Percentiles rank a stretch among this genome's conserved stretches.
Conservation (phyloP, 2,888 invertebrate genomes). For the Pheosia gnoma region DNA sequence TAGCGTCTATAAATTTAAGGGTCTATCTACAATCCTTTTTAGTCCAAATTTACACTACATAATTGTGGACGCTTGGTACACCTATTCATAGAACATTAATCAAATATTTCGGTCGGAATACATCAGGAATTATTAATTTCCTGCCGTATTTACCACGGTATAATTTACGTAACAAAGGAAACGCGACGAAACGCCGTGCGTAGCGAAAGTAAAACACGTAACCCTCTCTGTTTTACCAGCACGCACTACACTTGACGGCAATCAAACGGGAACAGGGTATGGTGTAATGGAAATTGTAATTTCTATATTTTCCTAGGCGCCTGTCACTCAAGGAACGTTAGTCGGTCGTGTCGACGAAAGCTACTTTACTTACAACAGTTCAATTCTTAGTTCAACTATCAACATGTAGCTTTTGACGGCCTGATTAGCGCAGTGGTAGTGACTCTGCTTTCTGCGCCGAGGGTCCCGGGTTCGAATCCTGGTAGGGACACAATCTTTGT, state of each 20-base stretch:
- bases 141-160: constrained; percentile 44
- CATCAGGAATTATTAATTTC: constrained; percentile 52
- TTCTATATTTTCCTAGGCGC: constrained; percentile 21
- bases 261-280: constrained; percentile 38
- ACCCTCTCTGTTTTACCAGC: constrained; percentile 52
- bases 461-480: too few relatives aligned
- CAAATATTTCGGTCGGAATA: constrained; percentile 4
- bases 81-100: not conserved
- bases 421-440: too few relatives aligned
- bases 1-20: too few relatives aligned
- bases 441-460: too few relatives aligned
- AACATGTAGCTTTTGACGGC: too few relatives aligned
- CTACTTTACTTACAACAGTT: not conserved
- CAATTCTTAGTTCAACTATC: too few relatives aligned
- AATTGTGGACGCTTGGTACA: not conserved
- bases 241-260: constrained; percentile 50
- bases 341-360: not conserved
- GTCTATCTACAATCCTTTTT: too few relatives aligned
- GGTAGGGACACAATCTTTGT: too few relatives aligned
- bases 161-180: constrained; percentile 55
- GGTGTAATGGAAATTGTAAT: constrained; percentile 31
- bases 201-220: constrained; percentile 45
- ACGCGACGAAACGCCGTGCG: constrained; percentile 42
- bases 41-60: not conserved
- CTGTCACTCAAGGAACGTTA: not conserved